Conservation (phyloP, 1,140 invertebrate species). For the Amyelois transitella region DNA sequence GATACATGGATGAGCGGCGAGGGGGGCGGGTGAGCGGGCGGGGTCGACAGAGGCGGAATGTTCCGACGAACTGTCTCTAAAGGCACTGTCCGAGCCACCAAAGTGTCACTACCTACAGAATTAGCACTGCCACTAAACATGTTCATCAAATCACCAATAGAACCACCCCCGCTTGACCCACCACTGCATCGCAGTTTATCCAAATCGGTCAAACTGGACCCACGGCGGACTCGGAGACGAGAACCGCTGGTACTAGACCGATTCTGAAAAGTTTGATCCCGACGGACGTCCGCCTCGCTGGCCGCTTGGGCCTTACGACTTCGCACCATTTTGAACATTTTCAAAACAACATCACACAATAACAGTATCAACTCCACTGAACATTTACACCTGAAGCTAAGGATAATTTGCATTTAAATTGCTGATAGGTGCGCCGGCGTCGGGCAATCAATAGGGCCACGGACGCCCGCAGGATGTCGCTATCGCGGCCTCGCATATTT, state of each 20-base stretch:
- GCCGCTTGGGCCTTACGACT: slow-evolving; percentile 51
- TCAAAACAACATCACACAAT: slow-evolving; percentile 25
- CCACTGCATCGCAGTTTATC: slow-evolving; percentile 77
- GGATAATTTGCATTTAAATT: slow-evolving; percentile 63
- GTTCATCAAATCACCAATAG: slow-evolving; percentile 87
- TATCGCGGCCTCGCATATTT: slow-evolving; percentile 56
- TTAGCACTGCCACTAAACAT: slow-evolving; percentile 81
- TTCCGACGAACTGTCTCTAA: slow-evolving; percentile 79
- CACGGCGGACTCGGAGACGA: slow-evolving; percentile 76
- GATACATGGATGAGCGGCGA: slow-evolving; percentile 62
- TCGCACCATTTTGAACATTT: slow-evolving; percentile 45
- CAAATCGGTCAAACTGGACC: slow-evolving; percentile 83
- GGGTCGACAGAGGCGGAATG: slow-evolving; percentile 53
- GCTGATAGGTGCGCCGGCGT: slow-evolving; percentile 46
- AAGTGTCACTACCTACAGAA: slow-evolving; percentile 78
- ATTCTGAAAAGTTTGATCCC: slow-evolving; percentile 38
- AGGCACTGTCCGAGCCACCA: slow-evolving; percentile 81
- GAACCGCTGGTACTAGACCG: slow-evolving; percentile 36
- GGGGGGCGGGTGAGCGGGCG: slow-evolving; percentile 48
- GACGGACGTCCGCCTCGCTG: slow-evolving; percentile 60
- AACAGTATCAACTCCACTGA: slow-evolving; percentile 37
- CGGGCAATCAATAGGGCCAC: slow-evolving; percentile 59
- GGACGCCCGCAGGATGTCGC: slow-evolving; percentile 65
- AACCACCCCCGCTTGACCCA: slow-evolving; percentile 76
- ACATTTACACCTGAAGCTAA: slow-evolving; percentile 45